A percentile compares a stretch with the other conserved stretches of the same genome.
Evolutionary conservation across 2,797 vertebrate species (phyloP).

Genomic region (Parauchenoglanis punctatus): DNA sequence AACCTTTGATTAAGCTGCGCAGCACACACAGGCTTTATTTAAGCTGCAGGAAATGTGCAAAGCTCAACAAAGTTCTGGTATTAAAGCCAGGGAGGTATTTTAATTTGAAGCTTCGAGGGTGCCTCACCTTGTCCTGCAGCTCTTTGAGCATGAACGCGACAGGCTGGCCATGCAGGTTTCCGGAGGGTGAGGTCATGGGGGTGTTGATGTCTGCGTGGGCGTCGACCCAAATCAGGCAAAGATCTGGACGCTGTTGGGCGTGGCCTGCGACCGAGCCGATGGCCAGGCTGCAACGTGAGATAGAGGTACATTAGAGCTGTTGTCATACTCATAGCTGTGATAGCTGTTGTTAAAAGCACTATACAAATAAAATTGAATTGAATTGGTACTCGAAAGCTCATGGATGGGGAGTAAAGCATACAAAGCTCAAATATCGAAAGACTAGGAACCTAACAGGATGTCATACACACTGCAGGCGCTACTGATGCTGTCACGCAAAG

Average conservation of each 20-base stretch:
- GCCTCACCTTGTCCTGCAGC: constrained; percentile 88
- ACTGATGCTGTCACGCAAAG: neutral
- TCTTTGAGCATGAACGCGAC: constrained; percentile 94
- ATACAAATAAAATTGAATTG: too few species aligned
- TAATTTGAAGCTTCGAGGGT: neutral
- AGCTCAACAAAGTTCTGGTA: neutral
- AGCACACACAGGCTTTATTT: neutral
- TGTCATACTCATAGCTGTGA: neutral
- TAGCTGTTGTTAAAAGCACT: too few species aligned
- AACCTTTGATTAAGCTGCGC: neutral
- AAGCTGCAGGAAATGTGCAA: neutral
- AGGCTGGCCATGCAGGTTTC: constrained; percentile 93
- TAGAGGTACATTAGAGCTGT: neutral
- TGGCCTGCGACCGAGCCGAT: constrained; percentile 92
- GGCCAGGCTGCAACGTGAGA: constrained; percentile 80
- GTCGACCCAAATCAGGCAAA: constrained; percentile 96
- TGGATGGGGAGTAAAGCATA: neutral
- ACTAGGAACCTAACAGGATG: neutral
- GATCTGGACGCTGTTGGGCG: constrained; percentile 84
- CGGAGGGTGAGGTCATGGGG: constrained; percentile 87
- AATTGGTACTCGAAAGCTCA: neutral
- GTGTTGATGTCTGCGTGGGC: constrained; percentile 96
- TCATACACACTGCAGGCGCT: neutral
- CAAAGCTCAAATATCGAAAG: neutral
- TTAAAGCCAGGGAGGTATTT: neutral